A percentile compares a stretch with the other conserved stretches of the same genome.
Evolutionary conservation across 2,113 vertebrate genomes (phyloP).

Genomic region (Mesoclemmys tuberculata): DNA sequence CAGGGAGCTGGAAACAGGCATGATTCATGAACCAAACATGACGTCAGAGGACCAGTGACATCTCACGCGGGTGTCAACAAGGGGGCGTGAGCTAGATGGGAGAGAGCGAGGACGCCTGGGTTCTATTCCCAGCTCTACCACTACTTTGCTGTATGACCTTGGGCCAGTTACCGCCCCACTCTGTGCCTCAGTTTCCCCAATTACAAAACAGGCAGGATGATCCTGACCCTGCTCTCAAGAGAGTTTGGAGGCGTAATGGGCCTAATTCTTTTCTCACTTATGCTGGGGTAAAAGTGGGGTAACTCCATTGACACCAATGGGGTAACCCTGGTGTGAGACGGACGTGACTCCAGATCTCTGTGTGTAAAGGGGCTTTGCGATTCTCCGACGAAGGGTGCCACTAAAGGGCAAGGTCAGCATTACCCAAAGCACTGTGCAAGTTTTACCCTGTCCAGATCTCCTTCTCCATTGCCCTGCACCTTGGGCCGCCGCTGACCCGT

Average conservation of each 20-base stretch:
- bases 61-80: neutral
- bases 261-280: neutral
- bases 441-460: neutral
- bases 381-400: neutral
- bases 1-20: neutral
- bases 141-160: neutral
- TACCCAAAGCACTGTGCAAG: neutral
- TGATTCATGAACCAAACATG: neutral
- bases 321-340: neutral
- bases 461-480: neutral
- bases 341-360: neutral
- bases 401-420: neutral
- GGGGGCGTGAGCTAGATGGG: neutral
- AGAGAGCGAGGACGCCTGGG: neutral
- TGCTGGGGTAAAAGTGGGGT: neutral
- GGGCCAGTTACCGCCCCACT: neutral
- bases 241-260: neutral
- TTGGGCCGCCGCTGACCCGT: no score
- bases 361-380: neutral
- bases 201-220: neutral
- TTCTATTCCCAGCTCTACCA: neutral
- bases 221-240: neutral
- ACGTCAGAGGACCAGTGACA: neutral
- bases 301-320: neutral
- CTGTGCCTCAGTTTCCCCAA: neutral